Percentiles rank a stretch among this genome's conserved stretches.
Conservation (phyloP, 2,113 vertebrate species). For the Toxotes jaculatrix region DNA sequence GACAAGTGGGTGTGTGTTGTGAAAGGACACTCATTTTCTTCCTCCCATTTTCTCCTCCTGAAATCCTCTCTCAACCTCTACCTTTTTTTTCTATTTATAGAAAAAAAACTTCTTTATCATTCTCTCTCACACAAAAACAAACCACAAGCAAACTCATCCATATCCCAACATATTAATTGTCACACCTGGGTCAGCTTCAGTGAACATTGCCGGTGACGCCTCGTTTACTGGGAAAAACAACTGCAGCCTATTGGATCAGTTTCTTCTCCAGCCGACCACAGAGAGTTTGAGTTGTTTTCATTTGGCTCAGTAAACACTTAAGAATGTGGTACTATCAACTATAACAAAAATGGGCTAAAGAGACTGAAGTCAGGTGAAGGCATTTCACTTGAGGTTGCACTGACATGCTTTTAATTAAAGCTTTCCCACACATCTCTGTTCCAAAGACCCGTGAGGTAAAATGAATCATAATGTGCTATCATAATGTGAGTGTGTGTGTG, state of each 20-base stretch:
- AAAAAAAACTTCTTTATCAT: neutral
- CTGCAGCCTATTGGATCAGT: conserved; percentile 60
- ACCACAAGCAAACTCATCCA: neutral
- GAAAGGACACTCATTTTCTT: neutral
- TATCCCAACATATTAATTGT: conserved; percentile 32
- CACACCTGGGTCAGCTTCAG: conserved; percentile 12
- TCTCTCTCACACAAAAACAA: neutral
- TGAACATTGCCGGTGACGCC: conserved; percentile 21
- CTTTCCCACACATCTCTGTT: conserved; percentile 89
- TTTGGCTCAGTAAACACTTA: conserved; percentile 85
- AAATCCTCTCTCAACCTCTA: neutral
- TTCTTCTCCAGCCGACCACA: conserved; percentile 52
- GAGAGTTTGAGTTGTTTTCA: conserved; percentile 85
- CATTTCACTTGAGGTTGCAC: conserved; percentile 90
- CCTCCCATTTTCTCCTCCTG: neutral
- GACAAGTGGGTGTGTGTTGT: neutral
- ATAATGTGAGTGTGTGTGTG: neutral
- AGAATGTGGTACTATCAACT: conserved; percentile 65
- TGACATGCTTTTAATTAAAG: conserved; percentile 99
- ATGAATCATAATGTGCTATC: conserved; percentile 72
- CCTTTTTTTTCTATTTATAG: neutral
- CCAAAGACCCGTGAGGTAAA: conserved; percentile 58
- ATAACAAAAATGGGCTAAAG: conserved; percentile 86
- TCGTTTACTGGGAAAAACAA: conserved; percentile 39
- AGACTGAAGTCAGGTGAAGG: conserved; percentile 89